A percentile compares a stretch with the other conserved stretches of the same genome.
phyloP scores from a whole-genome alignment of 2,888 invertebrate species.

The Rhagonycha lutea region DNA sequence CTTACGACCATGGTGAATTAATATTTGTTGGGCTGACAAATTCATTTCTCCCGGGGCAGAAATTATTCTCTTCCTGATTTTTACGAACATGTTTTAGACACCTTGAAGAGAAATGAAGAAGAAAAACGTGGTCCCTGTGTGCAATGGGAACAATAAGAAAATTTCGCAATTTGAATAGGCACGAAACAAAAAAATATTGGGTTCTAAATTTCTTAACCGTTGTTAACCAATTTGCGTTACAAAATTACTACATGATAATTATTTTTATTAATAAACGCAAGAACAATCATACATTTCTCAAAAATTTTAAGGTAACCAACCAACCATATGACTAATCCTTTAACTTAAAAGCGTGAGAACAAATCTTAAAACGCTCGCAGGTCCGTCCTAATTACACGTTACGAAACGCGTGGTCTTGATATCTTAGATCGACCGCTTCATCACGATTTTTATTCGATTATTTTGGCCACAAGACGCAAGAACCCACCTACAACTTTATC shows the following conservation, averaged over 20 bases:
- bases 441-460: slow-evolving; percentile 1
- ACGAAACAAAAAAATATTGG: background rate
- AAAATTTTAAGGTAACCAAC: slow-evolving; percentile 19
- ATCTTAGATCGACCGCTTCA: slow-evolving; percentile 17
- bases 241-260: background rate
- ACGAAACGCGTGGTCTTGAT: slow-evolving; percentile 47
- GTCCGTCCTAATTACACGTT: slow-evolving; percentile 51
- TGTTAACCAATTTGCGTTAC: background rate
- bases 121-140: background rate
- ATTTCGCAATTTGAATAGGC: background rate
- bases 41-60: too few relatives aligned
- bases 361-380: slow-evolving; percentile 49
- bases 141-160: background rate
- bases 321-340: slow-evolving; percentile 29
- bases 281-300: background rate
- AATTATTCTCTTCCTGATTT: too few relatives aligned
- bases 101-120: background rate
- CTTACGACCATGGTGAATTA: too few relatives aligned
- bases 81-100: too few relatives aligned
- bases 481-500: slow-evolving; percentile 22
- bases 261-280: background rate
- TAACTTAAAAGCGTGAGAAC: slow-evolving; percentile 51
- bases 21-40: too few relatives aligned
- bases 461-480: background rate
- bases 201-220: background rate